Base-by-base conservation (phyloP, 30 jellyfish, hydroid and myxozoan genomes). In the Phacellophora camtschatica region DNA sequence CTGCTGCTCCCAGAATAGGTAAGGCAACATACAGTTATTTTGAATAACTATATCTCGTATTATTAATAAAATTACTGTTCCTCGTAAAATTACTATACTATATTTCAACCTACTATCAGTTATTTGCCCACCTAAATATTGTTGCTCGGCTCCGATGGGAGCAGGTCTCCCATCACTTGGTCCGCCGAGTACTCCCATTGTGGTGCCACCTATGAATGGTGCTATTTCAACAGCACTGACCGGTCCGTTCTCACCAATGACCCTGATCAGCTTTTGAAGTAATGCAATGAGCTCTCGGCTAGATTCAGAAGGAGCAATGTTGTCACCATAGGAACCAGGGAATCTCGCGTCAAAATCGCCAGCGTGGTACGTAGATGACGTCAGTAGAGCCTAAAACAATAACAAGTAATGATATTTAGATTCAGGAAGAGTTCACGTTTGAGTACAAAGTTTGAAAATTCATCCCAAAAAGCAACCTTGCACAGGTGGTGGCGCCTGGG, bases 321-420 rank as follows among this genome's bases (percentile, higher is more conserved):
- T 90, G 53, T 90, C 96, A 24, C 98, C 98, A 73, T 83, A 90
- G 29, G 89, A 94, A 41, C 98, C 98, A 59, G 97, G 90, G 19
- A 83, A 35, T 12, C 50, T 41, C 8, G 96, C 88, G 35, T 92
- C 97, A 41, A 35, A 92, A 66, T 83, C 95, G 29, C 96, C 96
- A 53, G 96, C 96, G 50, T 64, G 96, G 71, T 75, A 86, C 16
- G 54, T 81, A 43, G 86, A 73, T 6, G 80, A 45, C 42, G 89
- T 85, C 67, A 85, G 63, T 12, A 85, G 24, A 34, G 85, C 89
- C 89, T 84, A 42, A 66, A 15, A 34, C 19, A 12, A 51, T 3
- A 71, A 27, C n/a, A n/a, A n/a, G n/a, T n/a, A n/a, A n/a, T n/a
- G n/a, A n/a, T n/a, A n/a, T n/a, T n/a, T n/a, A n/a, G n/a, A n/a